Conservation (phyloP, 2,797 vertebrate genomes). For the Anas bernieri region DNA sequence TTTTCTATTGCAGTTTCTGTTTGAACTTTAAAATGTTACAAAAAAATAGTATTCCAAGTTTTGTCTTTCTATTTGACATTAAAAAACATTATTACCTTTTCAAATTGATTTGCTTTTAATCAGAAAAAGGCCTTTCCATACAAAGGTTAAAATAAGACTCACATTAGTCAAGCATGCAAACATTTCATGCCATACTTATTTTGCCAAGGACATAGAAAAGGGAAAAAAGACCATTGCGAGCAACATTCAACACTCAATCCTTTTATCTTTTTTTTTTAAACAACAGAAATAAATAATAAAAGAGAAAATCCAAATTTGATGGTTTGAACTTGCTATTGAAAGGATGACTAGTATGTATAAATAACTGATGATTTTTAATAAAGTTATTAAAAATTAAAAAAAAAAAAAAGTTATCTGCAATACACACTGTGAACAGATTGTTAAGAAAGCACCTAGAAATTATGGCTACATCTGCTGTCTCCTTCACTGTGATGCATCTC, state of each 20-base stretch:
- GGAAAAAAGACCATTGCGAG: not conserved
- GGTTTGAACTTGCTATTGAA: not conserved
- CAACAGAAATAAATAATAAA: not conserved
- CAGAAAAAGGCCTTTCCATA: slow-evolving; percentile 52
- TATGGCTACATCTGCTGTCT: not conserved
- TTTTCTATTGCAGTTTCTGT: not conserved
- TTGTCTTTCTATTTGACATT: slow-evolving; percentile 44
- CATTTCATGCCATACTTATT: slow-evolving; percentile 24
- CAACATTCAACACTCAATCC: not conserved
- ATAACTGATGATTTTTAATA: not conserved
- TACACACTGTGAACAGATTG: not conserved
- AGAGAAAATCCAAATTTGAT: not conserved
- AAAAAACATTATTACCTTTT: slow-evolving; percentile 57
- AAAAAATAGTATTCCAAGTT: slow-evolving; percentile 1
- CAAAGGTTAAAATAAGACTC: slow-evolving; percentile 40
- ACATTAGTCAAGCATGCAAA: slow-evolving; percentile 18
- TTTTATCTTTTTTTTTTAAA: not conserved
- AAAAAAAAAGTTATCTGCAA: not conserved
- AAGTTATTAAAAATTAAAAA: not conserved
- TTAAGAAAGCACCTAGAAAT: not conserved
- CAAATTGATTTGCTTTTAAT: slow-evolving; percentile 70
- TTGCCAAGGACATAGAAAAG: not conserved
- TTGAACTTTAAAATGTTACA: slow-evolving; percentile 43
- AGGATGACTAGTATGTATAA: not conserved
- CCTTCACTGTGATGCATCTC: not conserved